These are phyloP conservation scores for Chymomyza costata DNA, from an alignment of 1,140 invertebrate species.

Conservation along the genomic window DNA sequence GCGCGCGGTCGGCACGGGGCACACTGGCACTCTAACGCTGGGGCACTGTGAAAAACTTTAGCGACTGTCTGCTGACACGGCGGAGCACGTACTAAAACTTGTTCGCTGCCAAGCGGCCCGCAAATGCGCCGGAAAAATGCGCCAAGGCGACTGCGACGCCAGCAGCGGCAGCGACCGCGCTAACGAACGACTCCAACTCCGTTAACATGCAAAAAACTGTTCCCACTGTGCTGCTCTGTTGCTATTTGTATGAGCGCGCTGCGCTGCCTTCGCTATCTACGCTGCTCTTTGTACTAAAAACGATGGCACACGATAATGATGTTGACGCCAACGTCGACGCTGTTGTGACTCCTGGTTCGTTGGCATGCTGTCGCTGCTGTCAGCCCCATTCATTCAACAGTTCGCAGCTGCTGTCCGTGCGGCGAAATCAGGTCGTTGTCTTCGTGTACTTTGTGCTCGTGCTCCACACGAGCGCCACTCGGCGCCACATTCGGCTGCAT, in stretches of 20 bases:
- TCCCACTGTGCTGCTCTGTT: neutral
- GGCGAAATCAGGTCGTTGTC: conserved; percentile 36
- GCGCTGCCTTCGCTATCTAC: no score
- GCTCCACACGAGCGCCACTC: neutral
- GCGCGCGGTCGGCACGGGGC: neutral
- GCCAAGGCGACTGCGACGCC: neutral
- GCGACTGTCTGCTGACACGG: conserved; percentile 72
- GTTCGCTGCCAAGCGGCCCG: conserved; percentile 47
- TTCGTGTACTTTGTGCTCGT: conserved; percentile 28
- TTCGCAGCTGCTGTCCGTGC: conserved; percentile 7
- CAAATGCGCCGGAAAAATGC: conserved; percentile 12
- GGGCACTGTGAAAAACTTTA: conserved; percentile 5
- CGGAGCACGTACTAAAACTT: conserved; percentile 75
- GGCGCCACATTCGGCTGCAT: neutral
- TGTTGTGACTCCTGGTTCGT: no score
- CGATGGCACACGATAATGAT: conserved; percentile 21
- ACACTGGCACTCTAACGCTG: neutral
- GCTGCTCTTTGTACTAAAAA: no score
- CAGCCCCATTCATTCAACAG: conserved; percentile 22
- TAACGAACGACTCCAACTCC: no score
- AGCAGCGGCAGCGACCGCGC: conserved; percentile 5
- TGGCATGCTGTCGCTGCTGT: conserved; percentile 10
- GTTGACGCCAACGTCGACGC: neutral
- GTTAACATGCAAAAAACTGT: neutral
- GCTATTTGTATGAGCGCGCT: neutral